Base-by-base conservation (phyloP, 2,888 invertebrate genomes). In the Oeneis ivallda region DNA sequence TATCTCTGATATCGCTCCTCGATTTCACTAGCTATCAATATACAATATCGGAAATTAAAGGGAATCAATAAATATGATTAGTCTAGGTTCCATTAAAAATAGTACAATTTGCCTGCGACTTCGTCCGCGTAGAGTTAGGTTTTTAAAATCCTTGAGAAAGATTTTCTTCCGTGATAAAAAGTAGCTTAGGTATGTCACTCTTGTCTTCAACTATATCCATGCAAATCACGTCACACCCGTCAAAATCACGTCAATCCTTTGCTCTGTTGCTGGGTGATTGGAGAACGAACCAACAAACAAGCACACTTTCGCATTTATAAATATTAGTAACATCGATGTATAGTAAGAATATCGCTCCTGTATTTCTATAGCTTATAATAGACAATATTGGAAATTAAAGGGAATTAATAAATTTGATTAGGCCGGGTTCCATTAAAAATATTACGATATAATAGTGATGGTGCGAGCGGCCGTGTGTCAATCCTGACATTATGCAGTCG, bases 401-500 rank as follows among this genome's bases (percentile, higher is more conserved):
- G 67, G 43, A 60, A 65, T 63, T 72, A 68, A 63, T 70, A 66
- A 71, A 73, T 70, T 70, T 62, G 65, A 72, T 74, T 72, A 70
- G 45, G 58, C 52, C 64, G 49, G 62, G 57, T 67, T 77, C 74
- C 75, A 79, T 78, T 77, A 74, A 68, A 73, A 74, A 75, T 77
- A 76, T 77, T 73, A 73, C 66, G 64, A 67, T 70, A 72, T 70
- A 13, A 62, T 72, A 71, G 66, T 60, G 65, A 66, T 68, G 62
- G 73, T 72, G 39, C 60, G 68, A 74, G 61, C 37, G 64, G 75
- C 71, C 74, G 72, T 79, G 74, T 77, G 82, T 84, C 85, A 85
- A 83, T 85, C 79, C 78, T 81, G 82, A 85, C 79, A 87, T 82
- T 84, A 83, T 86, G 86, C 90, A 89, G 84, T 77, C 83, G 72